Percentiles rank a stretch among this genome's conserved stretches.
Conservation (phyloP, 2,113 vertebrate genomes). For the Probosciger aterrimus region DNA sequence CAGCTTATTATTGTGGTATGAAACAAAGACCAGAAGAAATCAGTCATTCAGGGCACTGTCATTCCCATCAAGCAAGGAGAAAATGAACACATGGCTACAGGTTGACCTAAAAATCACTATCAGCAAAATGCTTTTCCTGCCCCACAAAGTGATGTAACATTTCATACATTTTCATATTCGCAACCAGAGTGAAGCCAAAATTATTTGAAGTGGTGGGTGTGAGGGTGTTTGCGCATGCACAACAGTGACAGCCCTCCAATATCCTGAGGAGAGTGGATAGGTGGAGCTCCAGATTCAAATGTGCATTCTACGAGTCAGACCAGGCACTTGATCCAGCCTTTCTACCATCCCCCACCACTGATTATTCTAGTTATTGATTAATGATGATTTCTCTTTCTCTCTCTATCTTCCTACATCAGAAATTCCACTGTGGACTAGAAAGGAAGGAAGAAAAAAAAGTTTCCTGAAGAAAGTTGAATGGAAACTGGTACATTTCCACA, state of each 20-base stretch:
- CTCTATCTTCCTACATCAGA: not conserved
- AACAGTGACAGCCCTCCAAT: not conserved
- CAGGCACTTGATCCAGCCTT: not conserved
- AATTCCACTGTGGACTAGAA: not conserved
- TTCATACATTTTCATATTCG: not conserved
- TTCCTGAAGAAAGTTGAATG: constrained; percentile 46
- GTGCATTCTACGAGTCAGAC: not conserved
- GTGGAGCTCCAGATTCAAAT: constrained; percentile 31
- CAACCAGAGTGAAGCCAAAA: not conserved
- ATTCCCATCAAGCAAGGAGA: not conserved
- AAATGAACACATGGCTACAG: not conserved
- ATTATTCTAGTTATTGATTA: not conserved
- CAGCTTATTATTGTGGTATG: not conserved
- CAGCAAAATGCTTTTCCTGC: not conserved
- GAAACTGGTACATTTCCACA: constrained; percentile 61
- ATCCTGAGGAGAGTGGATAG: not conserved
- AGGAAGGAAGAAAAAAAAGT: not conserved
- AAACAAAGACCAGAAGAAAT: not conserved
- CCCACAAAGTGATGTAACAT: not conserved
- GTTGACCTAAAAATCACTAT: not conserved
- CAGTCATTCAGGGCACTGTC: not conserved
- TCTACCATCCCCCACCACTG: not conserved
- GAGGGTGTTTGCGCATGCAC: not conserved
- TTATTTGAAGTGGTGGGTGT: not conserved
- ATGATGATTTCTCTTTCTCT: not conserved